Conservation (phyloP, 2,888 invertebrate genomes). For the Epiperipatus broadwayi region DNA sequence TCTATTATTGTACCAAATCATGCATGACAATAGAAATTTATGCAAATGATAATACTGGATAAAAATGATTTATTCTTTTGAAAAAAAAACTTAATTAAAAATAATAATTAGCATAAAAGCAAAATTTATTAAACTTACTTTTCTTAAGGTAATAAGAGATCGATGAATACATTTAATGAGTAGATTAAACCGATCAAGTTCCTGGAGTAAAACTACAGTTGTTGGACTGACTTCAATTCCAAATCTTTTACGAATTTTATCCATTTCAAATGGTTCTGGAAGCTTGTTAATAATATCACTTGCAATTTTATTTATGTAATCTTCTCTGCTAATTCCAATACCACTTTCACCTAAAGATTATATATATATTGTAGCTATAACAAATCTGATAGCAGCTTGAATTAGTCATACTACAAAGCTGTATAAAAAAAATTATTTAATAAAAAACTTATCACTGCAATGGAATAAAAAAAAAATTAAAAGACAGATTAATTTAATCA, state of each 20-base stretch:
- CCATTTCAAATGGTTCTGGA: conserved; percentile 55
- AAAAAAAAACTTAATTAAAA: too few relatives aligned
- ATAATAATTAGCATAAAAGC: conserved; percentile 7
- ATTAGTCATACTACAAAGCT: too few relatives aligned
- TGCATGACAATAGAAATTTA: too few relatives aligned
- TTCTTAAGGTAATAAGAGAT: conserved; percentile 50
- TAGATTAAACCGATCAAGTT: conserved; percentile 66
- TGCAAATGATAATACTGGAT: too few relatives aligned
- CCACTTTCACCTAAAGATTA: conserved; percentile 44
- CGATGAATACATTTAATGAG: conserved; percentile 47
- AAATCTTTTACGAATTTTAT: conserved; percentile 55
- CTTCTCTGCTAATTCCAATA: conserved; percentile 59
- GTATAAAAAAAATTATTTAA: too few relatives aligned
- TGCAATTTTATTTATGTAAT: conserved; percentile 59
- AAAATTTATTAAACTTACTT: conserved; percentile 26
- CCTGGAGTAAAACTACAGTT: conserved; percentile 62
- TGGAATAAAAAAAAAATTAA: too few relatives aligned
- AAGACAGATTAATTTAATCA: too few relatives aligned
- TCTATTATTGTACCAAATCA: too few relatives aligned
- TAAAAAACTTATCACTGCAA: too few relatives aligned
- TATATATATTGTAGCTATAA: too few relatives aligned
- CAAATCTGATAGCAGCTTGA: too few relatives aligned
- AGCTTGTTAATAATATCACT: conserved; percentile 54
- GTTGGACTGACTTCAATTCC: conserved; percentile 62
- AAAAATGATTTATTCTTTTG: too few relatives aligned